A percentile compares a stretch with the other conserved stretches of the same genome.
These are phyloP conservation scores for Anguilla pacifica DNA, from an alignment of 2,797 vertebrate species.

Conservation along the genomic window DNA sequence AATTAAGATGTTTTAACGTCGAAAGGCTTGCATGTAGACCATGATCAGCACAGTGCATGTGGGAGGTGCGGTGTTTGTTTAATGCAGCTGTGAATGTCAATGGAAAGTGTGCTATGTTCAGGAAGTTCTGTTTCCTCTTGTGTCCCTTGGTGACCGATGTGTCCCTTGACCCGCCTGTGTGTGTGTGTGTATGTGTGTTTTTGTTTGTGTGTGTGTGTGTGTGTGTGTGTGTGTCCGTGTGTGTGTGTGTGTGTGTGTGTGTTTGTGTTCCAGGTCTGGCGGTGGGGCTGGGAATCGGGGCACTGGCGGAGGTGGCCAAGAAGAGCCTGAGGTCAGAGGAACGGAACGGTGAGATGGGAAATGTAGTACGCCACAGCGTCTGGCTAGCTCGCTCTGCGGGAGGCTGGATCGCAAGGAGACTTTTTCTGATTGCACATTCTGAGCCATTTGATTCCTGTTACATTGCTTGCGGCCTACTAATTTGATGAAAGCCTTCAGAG, in stretches of 20 bases:
- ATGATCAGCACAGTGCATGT: background rate
- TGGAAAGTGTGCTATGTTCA: background rate
- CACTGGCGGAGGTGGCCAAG: constrained; percentile 94
- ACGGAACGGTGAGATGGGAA: constrained; percentile 68
- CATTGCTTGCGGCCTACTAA: too few relatives aligned
- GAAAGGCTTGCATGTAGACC: background rate
- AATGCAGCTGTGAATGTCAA: background rate
- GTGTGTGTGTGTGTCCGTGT: background rate
- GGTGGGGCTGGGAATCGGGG: constrained; percentile 91
- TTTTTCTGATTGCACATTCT: background rate
- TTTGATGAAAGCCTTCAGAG: too few relatives aligned
- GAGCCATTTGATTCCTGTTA: background rate
- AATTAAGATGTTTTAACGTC: background rate
- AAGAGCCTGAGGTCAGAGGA: constrained; percentile 85
- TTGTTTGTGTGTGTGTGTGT: background rate
- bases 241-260: background rate
- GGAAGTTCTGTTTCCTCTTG: background rate
- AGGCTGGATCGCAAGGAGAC: background rate
- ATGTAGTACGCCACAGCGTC: background rate
- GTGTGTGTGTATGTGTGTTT: background rate
- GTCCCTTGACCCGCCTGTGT: background rate
- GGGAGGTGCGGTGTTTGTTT: background rate
- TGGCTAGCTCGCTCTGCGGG: too few relatives aligned
- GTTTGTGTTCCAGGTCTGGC: constrained; percentile 80
- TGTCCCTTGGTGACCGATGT: background rate